These are phyloP conservation scores for Gibbula magus DNA, from an alignment of 2,888 invertebrate species.

Conservation along the genomic window DNA sequence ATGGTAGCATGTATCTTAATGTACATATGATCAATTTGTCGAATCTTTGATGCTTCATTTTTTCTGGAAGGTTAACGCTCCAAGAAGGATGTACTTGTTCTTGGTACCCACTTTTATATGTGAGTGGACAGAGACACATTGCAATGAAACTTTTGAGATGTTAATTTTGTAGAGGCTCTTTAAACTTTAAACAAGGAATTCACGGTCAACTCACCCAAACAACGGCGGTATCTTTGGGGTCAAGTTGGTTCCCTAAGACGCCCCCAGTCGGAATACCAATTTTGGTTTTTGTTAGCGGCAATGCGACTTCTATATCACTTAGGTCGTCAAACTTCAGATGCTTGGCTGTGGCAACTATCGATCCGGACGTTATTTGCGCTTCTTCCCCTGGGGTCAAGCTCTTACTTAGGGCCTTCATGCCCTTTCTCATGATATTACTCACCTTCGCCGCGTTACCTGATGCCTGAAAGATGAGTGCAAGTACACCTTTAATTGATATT, in stretches of 20 bases:
- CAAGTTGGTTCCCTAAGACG: neutral
- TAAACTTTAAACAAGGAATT: too few relatives aligned
- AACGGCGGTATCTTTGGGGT: neutral
- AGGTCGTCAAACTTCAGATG: neutral
- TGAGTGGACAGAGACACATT: too few relatives aligned
- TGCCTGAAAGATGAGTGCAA: neutral
- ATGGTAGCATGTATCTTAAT: too few relatives aligned
- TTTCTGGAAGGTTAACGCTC: too few relatives aligned
- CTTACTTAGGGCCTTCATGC: neutral
- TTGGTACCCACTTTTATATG: too few relatives aligned
- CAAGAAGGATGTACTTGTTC: too few relatives aligned
- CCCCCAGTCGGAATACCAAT: neutral
- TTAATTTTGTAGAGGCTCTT: too few relatives aligned
- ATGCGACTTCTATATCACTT: neutral
- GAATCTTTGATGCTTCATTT: too few relatives aligned
- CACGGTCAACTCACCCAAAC: neutral
- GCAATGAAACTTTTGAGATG: too few relatives aligned
- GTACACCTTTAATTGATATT: too few relatives aligned
- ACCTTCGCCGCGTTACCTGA: neutral
- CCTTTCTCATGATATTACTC: neutral
- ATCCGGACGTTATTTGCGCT: neutral
- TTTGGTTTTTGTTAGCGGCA: neutral
- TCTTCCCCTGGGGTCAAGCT: neutral
- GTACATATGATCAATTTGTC: too few relatives aligned
- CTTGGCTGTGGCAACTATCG: neutral